Evolutionary conservation across 2,113 vertebrate species (phyloP).

Genomic region (Raja brachyura): DNA sequence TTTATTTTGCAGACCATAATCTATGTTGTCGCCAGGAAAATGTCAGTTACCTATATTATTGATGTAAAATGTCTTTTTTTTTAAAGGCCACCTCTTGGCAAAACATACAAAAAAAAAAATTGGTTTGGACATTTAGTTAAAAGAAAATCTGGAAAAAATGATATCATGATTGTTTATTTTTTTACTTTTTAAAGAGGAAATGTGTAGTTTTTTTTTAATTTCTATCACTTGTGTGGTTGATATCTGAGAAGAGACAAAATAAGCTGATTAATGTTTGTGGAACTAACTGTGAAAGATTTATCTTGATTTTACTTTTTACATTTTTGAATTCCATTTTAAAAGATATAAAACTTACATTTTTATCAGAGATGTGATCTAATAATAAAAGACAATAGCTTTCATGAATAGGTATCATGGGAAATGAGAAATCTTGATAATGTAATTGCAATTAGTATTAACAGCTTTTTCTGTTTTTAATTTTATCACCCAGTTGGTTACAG

Average conservation of each 20-base stretch:
- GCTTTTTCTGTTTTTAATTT: background rate
- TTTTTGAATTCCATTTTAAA: background rate
- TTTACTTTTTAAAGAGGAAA: background rate
- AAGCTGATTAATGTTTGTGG: background rate
- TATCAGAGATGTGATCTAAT: background rate
- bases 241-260: background rate
- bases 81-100: background rate
- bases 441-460: background rate
- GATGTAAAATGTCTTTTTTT: too few relatives aligned
- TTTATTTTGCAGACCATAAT: background rate
- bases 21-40: background rate
- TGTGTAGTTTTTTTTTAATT: background rate
- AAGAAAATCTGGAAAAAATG: background rate
- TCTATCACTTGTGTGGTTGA: background rate
- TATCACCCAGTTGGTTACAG: background rate
- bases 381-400: background rate
- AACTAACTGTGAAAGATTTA: background rate
- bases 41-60: background rate
- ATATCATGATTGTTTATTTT: background rate
- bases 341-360: background rate
- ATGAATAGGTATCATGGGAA: background rate
- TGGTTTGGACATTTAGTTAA: background rate
- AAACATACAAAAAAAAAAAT: background rate
- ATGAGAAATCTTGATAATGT: background rate
- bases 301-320: background rate